phyloP scores from a whole-genome alignment of 2,113 vertebrate species.

The Limnothrissa miodon region DNA sequence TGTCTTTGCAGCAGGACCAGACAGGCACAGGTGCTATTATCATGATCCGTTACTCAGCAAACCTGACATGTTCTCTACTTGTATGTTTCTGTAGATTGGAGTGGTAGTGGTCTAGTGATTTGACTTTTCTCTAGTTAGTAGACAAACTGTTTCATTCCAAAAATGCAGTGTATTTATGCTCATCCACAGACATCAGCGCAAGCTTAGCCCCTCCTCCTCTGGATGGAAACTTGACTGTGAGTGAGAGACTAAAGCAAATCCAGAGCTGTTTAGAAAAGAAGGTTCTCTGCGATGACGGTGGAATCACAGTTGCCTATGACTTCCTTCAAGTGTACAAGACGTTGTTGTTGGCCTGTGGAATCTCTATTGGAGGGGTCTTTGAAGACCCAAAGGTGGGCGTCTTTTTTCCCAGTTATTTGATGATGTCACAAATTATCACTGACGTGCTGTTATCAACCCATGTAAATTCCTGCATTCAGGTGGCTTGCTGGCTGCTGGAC shows the following conservation, averaged over 20 bases:
- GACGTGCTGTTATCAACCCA: not conserved
- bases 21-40: constrained; percentile 71
- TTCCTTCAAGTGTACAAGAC: constrained; percentile 88
- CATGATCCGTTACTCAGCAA: not conserved
- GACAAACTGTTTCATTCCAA: too few relatives aligned
- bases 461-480: constrained; percentile 59
- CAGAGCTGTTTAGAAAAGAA: constrained; percentile 69
- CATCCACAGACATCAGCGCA: constrained; percentile 76
- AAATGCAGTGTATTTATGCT: not conserved
- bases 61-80: not conserved
- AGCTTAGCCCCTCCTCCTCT: constrained; percentile 89
- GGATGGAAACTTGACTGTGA: constrained; percentile 78
- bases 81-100: not conserved
- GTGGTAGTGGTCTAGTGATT: too few relatives aligned
- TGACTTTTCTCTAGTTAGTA: too few relatives aligned
- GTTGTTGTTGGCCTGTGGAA: constrained; percentile 81
- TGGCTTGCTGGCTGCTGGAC: constrained; percentile 92
- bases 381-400: constrained; percentile 90
- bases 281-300: constrained; percentile 36
- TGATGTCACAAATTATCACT: not conserved
- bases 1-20: constrained; percentile 84
- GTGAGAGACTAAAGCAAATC: constrained; percentile 77
- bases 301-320: constrained; percentile 75
- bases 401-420: not conserved
- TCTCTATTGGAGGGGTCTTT: constrained; percentile 81